Conservation (phyloP, 2,888 invertebrate genomes). For the Lycaena phlaeas region DNA sequence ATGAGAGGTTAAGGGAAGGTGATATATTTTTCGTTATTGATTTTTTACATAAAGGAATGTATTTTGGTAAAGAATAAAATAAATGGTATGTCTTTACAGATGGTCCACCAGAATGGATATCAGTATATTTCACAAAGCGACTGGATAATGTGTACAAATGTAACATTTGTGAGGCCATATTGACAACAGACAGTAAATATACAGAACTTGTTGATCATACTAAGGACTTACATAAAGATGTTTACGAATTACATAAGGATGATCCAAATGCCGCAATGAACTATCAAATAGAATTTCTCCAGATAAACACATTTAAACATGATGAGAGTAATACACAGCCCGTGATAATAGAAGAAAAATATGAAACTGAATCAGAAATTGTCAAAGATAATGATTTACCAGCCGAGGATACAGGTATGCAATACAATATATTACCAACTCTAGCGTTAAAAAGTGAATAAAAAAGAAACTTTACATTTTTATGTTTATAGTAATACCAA, state of each 20-base stretch:
- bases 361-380: slow-evolving; percentile 32
- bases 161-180: slow-evolving; percentile 42
- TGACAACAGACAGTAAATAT: slow-evolving; percentile 34
- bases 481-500: no score
- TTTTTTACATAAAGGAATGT: no score
- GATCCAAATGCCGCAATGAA: slow-evolving; percentile 45
- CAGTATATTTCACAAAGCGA: slow-evolving; percentile 43
- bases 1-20: no score
- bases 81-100: no score
- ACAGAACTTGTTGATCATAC: slow-evolving; percentile 39
- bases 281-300: slow-evolving; percentile 56
- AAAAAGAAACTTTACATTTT: no score
- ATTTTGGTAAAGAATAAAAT: no score
- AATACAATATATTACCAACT: slow-evolving; percentile 37
- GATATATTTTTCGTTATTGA: no score
- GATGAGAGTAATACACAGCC: slow-evolving; percentile 36
- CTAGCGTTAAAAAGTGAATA: slow-evolving; percentile 25
- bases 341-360: slow-evolving; percentile 41
- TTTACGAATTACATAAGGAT: slow-evolving; percentile 52
- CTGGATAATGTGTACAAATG: slow-evolving; percentile 34
- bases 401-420: slow-evolving; percentile 29
- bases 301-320: slow-evolving; percentile 44
- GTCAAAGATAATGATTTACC: slow-evolving; percentile 21
- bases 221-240: slow-evolving; percentile 38
- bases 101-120: slow-evolving; percentile 43